phyloP scores from a whole-genome alignment of 1,140 invertebrate genomes.

The Protaetia brevitarsis region DNA sequence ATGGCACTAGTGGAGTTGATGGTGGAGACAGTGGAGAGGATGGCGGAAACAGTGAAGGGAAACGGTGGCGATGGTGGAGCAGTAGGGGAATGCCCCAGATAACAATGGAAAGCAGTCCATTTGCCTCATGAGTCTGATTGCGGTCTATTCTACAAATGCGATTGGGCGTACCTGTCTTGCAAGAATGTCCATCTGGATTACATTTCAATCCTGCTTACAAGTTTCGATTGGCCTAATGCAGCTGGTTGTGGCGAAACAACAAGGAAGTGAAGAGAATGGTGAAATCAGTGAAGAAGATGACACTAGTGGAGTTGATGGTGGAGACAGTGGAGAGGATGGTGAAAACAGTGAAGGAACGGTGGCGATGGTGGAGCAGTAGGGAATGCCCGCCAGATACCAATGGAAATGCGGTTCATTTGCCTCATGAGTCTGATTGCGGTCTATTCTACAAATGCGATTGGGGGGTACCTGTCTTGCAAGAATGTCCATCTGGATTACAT shows the following conservation, averaged over 20 bases:
- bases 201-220: conserved; percentile 52
- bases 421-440: conserved; percentile 51
- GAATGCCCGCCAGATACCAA: background rate
- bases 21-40: too few species aligned
- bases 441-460: conserved; percentile 57
- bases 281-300: background rate
- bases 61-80: too few species aligned
- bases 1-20: too few species aligned
- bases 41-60: too few species aligned
- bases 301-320: background rate
- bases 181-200: conserved; percentile 49
- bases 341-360: background rate
- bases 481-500: conserved; percentile 49
- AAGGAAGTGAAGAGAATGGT: background rate
- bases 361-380: background rate
- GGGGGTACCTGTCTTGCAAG: conserved; percentile 49
- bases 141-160: conserved; percentile 56
- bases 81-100: too few species aligned
- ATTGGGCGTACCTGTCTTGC: conserved; percentile 49
- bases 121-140: conserved; percentile 52
- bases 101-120: background rate
- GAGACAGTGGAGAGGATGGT: background rate
- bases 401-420: conserved; percentile 24
- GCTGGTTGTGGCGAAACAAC: background rate
- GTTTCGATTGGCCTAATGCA: conserved; percentile 31